Percentiles rank a stretch among this genome's conserved stretches.
These are phyloP conservation scores for Pipistrellus pygmaeus DNA, from an alignment of 2,797 vertebrate species.

Conservation along the genomic window DNA sequence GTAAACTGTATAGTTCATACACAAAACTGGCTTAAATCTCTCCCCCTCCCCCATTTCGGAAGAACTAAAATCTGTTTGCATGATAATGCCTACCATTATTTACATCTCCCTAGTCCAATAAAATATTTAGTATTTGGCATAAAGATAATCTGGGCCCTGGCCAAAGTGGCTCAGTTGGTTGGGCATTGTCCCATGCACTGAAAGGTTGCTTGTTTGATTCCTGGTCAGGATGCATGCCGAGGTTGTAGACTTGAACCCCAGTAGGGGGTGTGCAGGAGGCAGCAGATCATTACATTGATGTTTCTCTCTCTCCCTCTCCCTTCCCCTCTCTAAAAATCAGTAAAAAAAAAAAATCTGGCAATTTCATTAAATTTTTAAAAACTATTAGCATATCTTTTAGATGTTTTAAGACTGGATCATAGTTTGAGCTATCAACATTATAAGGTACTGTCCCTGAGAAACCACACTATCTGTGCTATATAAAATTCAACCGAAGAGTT, in stretches of 20 bases:
- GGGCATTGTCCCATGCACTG: background rate
- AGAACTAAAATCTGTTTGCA: slow-evolving; percentile 42
- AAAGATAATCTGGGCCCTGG: slow-evolving; percentile 56
- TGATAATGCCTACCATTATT: slow-evolving; percentile 47
- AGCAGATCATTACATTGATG: background rate
- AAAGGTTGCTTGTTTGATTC: background rate
- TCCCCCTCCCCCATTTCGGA: slow-evolving; percentile 1
- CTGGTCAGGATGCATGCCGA: background rate
- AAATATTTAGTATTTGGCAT: slow-evolving; percentile 44
- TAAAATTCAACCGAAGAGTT: slow-evolving; percentile 19
- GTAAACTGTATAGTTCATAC: slow-evolving; percentile 40
- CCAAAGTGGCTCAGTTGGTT: background rate
- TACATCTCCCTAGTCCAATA: slow-evolving; percentile 8
- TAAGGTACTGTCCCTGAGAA: slow-evolving; percentile 29
- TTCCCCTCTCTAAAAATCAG: background rate
- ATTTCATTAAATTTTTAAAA: slow-evolving; percentile 71
- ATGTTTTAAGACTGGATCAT: slow-evolving; percentile 50
- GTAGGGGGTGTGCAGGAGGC: background rate
- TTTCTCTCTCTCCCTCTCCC: background rate
- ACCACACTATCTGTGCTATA: background rate
- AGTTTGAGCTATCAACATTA: slow-evolving; percentile 34
- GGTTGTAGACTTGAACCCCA: background rate
- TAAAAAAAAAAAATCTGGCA: background rate
- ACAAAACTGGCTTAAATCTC: slow-evolving; percentile 10
- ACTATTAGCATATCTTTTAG: slow-evolving; percentile 7